Base-by-base conservation (phyloP, 2,113 vertebrate genomes). In the Menidia beryllina region DNA sequence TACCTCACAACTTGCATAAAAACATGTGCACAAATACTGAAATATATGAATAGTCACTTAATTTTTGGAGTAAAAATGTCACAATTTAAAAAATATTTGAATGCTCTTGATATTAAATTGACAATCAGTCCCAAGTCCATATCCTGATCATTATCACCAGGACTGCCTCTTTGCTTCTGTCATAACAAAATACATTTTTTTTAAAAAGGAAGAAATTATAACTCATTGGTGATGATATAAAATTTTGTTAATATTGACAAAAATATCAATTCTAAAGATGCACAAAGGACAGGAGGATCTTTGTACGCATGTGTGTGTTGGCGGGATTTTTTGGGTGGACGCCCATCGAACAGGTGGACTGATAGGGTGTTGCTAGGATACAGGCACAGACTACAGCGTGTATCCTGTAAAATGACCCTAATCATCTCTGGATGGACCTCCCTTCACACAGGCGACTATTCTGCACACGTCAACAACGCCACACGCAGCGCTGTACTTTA, bases 301-400 rank as follows among this genome's bases (percentile, higher is more conserved):
- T 36, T 64, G 36, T 53, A 14, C 15, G 43, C 43, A 17, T 70
- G n/a, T 70, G 41, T 53, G 27, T 49, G 59, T 47, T 24, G 38
- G 52, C 60, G 26, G 30, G 55, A n/a, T 19, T 30, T 20, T 77
- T 82, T 86, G 74, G 78, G 75, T 68, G 11, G 20, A 75, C 10
- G 51, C 60, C 81, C 75, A 80, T 48, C 12, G 48, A 76, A 79
- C 82, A 87, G 82, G 84, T 86, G 84, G 72, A 75, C 71, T 74
- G 62, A 81, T 47, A 23, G 67, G 45, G 47, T 2, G 79, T 91
- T 91, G 86, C 83, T 85, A 85, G 77, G 86, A 87, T 80, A 89
- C 79, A 13, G 51, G 74, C 77, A 72, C 30, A 63, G 68, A 53
- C 41, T 48, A 48, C 45, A 72, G 65, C 65, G 56, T 75, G 56